Evolutionary conservation across 2,113 vertebrate species (phyloP), one percentile per base, ranked within the genome.

Genomic region (Riparia riparia): DNA sequence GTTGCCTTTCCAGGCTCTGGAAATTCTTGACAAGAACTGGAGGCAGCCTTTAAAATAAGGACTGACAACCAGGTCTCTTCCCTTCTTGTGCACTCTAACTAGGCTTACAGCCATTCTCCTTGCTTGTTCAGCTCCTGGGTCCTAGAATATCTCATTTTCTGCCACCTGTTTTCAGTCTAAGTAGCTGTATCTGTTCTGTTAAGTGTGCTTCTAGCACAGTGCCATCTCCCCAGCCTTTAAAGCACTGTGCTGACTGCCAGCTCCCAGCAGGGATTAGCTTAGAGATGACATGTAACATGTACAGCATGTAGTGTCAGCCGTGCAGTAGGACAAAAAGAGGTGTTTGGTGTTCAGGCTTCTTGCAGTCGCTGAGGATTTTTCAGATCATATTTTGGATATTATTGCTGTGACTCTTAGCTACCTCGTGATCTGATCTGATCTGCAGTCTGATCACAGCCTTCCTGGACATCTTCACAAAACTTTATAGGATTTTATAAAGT

Each of bases 271-370:
- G 53, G 22, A 37, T 85, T 69, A 65, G 31, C 37, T 57, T n/a
- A 41, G 61, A 58, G 54, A 9, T 57, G 45, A 37, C 76, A 10
- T 17, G 45, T 86, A 45, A 28, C 21, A 17, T 28, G 41, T 79
- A 19, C 32, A 68, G 54, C 21, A 12, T 2, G 6, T 47, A 26
- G 20, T 28, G 31, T 64, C 56, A 68, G 78, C 53, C 0, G 0
- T 51, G 70, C 45, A 65, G 5, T 18, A 26, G 41, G 73, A 45
- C 66, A 72, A 4, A 47, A 69, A 61, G 72, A 78, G 66, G 31
- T 73, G 54, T 77, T 86, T 34, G 50, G 28, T 60, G 24, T n/a
- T 87, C 3, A 22, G 70, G 28, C 45, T 82, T 86, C 65, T 64
- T 21, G 14, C 21, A 94, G 49, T 56, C 72, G 58, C 50, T 76